phyloP scores from a whole-genome alignment of 2,113 vertebrate species.

The Saccopteryx bilineata region DNA sequence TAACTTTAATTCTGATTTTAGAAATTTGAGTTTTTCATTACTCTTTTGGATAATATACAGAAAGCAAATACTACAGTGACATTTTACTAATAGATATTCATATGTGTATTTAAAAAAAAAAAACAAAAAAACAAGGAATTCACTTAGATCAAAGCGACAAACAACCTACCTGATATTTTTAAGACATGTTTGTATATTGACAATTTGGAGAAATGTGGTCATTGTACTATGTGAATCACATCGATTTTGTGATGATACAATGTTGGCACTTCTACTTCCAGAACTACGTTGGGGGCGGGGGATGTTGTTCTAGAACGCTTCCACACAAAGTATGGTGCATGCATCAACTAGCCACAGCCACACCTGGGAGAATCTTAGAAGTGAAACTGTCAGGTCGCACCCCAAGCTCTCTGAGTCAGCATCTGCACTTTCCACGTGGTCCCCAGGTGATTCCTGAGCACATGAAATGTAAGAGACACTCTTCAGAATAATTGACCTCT shows the following conservation, averaged over 20 bases:
- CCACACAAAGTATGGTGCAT: rapidly evolving
- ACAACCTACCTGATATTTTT: background rate
- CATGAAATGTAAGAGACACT: background rate
- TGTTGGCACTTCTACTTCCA: background rate
- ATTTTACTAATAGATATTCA: background rate
- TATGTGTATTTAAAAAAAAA: no score
- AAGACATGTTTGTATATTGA: background rate
- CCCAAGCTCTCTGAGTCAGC: background rate
- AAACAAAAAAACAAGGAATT: background rate
- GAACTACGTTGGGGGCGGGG: rapidly evolving
- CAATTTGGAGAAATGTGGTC: background rate
- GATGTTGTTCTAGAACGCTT: background rate
- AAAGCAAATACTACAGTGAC: background rate
- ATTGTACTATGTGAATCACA: background rate
- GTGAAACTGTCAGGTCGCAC: background rate
- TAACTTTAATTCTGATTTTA: constrained; percentile 51
- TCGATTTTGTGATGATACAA: background rate
- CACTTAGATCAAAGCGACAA: background rate
- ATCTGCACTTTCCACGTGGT: background rate
- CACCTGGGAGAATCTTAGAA: background rate
- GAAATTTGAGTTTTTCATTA: constrained; percentile 1
- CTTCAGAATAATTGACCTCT: background rate
- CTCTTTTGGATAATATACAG: background rate
- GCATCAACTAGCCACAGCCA: background rate
- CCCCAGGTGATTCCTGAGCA: background rate